phyloP scores from a whole-genome alignment of 2,797 vertebrate species.

The Enteromius treurensis region DNA sequence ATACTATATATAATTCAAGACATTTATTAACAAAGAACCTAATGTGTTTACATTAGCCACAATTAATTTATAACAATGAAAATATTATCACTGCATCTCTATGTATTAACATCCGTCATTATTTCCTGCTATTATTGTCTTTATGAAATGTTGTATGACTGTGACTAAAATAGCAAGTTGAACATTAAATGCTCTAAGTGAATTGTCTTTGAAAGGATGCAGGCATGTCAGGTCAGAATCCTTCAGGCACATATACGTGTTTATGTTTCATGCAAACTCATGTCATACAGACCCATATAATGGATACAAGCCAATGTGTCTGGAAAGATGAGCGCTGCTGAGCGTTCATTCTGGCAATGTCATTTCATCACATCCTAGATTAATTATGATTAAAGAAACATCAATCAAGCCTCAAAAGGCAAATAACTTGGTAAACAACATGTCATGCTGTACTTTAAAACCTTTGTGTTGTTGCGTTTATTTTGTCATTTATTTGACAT shows the following conservation, averaged over 20 bases:
- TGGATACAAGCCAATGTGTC: conserved; percentile 8
- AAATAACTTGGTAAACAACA: conserved; percentile 1
- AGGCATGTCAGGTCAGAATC: not conserved
- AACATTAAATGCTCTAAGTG: not conserved
- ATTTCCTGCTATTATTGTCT: conserved; percentile 13
- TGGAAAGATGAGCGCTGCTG: conserved; percentile 1
- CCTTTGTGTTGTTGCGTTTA: not conserved
- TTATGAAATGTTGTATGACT: not conserved
- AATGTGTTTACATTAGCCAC: not conserved
- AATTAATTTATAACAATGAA: not conserved
- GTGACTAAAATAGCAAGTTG: conserved; percentile 19
- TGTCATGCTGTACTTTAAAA: conserved; percentile 21
- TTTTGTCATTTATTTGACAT: conserved; percentile 8
- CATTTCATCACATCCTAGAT: conserved; percentile 25
- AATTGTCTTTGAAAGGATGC: conserved; percentile 27
- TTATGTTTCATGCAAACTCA: not conserved
- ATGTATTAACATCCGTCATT: not conserved
- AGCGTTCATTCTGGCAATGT: conserved; percentile 11
- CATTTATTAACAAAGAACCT: not conserved
- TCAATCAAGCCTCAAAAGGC: conserved; percentile 25
- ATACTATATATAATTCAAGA: not conserved
- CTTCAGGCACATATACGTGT: not conserved
- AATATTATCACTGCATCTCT: not conserved
- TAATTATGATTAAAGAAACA: conserved; percentile 13
- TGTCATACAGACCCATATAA: conserved; percentile 4